Percentiles rank a stretch among this genome's conserved stretches.
Evolutionary conservation across 1,140 invertebrate genomes (phyloP).

Genomic region (Aphis gossypii): DNA sequence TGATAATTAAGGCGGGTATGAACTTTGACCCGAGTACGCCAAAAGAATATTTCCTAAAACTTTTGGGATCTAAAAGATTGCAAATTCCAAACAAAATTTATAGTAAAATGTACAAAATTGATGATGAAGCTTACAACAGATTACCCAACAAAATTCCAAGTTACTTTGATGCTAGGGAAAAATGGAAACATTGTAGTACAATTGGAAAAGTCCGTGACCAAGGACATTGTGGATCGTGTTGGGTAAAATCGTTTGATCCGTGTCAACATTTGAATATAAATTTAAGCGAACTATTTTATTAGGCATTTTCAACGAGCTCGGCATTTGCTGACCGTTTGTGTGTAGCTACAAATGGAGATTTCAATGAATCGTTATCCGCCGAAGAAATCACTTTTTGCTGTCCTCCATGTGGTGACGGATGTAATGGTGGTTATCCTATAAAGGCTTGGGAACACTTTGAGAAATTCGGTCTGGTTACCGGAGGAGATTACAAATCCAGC

Average conservation of each 20-base stretch:
- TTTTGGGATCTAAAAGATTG: constrained; percentile 17
- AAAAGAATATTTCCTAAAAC: background rate
- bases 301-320: constrained; percentile 51
- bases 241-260: too few species aligned
- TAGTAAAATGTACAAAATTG: background rate
- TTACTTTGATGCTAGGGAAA: constrained; percentile 78
- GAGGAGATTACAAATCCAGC: constrained; percentile 69
- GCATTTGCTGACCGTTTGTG: constrained; percentile 77
- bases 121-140: background rate
- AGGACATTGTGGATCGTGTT: constrained; percentile 70
- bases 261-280: constrained; percentile 59
- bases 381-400: constrained; percentile 74
- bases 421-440: constrained; percentile 70
- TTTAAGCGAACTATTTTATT: constrained; percentile 63
- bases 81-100: background rate
- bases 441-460: constrained; percentile 71
- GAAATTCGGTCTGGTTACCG: constrained; percentile 68
- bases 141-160: constrained; percentile 68
- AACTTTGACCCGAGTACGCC: background rate
- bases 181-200: constrained; percentile 85
- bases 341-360: constrained; percentile 69
- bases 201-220: constrained; percentile 80
- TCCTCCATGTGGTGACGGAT: constrained; percentile 71
- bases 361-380: constrained; percentile 69
- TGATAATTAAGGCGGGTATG: background rate